These are phyloP conservation scores for Idaea straminata DNA, from an alignment of 2,888 invertebrate genomes.

Conservation along the genomic window DNA sequence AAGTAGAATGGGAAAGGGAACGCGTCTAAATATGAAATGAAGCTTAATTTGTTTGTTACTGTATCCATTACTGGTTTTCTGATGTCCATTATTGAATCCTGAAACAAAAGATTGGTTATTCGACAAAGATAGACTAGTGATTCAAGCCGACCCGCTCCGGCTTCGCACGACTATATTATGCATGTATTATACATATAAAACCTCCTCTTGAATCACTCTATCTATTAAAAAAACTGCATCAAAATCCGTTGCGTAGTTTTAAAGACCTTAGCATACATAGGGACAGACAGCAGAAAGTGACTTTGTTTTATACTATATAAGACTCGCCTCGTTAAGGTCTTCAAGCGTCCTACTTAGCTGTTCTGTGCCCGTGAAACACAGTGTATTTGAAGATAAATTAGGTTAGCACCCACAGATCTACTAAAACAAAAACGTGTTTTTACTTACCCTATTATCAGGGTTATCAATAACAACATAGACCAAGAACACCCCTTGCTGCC, in stretches of 20 bases:
- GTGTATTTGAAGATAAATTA: background rate
- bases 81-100: conserved; percentile 95
- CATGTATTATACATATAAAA: too few species aligned
- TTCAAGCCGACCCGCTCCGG: too few species aligned
- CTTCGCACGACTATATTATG: too few species aligned
- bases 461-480: conserved; percentile 98
- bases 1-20: conserved; percentile 99
- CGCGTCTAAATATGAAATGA: conserved; percentile 93
- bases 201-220: too few species aligned
- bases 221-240: too few species aligned
- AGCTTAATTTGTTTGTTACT: conserved; percentile 76
- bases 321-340: too few species aligned
- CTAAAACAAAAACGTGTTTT: background rate
- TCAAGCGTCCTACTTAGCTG: too few species aligned
- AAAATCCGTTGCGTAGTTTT: too few species aligned
- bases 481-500: conserved; percentile 91
- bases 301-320: too few species aligned
- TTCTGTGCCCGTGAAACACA: too few species aligned
- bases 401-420: background rate
- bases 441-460: conserved; percentile 90
- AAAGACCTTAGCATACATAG: too few species aligned
- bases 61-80: conserved; percentile 91
- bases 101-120: conserved; percentile 40
- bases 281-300: too few species aligned
- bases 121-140: background rate